phyloP scores from a whole-genome alignment of 2,888 invertebrate species.

The Trachelus stipa region DNA sequence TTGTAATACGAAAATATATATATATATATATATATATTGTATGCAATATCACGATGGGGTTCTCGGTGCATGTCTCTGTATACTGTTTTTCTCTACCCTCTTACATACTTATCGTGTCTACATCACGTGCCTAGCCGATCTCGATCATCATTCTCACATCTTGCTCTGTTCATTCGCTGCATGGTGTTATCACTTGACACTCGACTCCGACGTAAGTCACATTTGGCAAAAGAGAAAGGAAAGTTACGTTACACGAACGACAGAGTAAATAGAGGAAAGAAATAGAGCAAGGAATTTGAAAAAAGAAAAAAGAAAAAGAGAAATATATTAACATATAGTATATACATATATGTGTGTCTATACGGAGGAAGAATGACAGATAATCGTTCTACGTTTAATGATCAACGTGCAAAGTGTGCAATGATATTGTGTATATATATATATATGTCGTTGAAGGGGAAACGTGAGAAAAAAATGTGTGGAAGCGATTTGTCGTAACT shows the following conservation, averaged over 20 bases:
- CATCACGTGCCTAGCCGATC: conserved; percentile 48
- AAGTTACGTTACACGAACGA: conserved; percentile 23
- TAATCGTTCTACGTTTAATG: background rate
- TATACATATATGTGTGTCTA: background rate
- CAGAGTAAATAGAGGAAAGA: background rate
- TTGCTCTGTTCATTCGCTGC: conserved; percentile 45
- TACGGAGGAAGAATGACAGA: background rate
- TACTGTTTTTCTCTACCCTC: conserved; percentile 44
- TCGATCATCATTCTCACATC: conserved; percentile 54
- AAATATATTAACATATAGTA: background rate
- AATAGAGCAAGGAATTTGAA: background rate
- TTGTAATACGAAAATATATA: background rate
- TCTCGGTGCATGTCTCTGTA: conserved; percentile 56
- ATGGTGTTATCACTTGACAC: conserved; percentile 37
- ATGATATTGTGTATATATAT: background rate
- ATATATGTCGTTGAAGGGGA: background rate
- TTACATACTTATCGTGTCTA: conserved; percentile 46
- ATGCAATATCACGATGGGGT: conserved; percentile 43
- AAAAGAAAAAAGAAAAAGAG: background rate
- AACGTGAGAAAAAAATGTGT: background rate
- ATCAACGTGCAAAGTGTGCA: background rate
- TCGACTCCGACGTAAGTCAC: conserved; percentile 25
- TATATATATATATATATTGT: conserved; percentile 19
- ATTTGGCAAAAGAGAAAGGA: conserved; percentile 33
- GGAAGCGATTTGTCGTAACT: background rate